A percentile compares a stretch with the other conserved stretches of the same genome.
These are phyloP conservation scores for Labeo catla DNA, from an alignment of 2,113 vertebrate species.

Conservation along the genomic window DNA sequence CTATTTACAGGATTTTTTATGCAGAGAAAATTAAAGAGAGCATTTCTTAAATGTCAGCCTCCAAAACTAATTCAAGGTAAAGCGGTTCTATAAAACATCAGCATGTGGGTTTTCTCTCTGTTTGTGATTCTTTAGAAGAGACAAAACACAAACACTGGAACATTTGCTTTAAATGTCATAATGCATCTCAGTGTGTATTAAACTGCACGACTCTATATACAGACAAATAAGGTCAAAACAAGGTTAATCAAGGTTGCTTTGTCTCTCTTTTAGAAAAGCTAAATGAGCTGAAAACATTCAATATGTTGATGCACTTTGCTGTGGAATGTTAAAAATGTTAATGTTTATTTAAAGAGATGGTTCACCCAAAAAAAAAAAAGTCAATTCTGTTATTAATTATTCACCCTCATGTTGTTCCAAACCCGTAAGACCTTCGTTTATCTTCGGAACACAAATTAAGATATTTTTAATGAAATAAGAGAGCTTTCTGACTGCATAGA, in stretches of 20 bases:
- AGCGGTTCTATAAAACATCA: slow-evolving; percentile 3
- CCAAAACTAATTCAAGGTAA: not conserved
- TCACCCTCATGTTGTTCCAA: too few species aligned
- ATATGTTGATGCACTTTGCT: not conserved
- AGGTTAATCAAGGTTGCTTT: not conserved
- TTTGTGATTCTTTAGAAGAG: not conserved
- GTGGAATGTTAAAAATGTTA: not conserved
- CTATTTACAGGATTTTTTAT: not conserved
- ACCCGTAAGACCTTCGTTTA: too few species aligned
- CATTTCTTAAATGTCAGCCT: slow-evolving; percentile 2
- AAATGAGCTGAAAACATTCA: not conserved
- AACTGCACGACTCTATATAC: not conserved
- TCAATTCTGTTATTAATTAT: too few species aligned
- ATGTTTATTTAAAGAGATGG: too few species aligned
- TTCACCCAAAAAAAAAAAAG: too few species aligned
- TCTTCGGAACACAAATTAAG: too few species aligned
- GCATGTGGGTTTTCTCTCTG: not conserved
- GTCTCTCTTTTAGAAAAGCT: not conserved
- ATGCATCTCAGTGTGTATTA: not conserved
- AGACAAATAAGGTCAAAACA: not conserved
- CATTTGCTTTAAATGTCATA: not conserved
- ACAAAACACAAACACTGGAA: too few species aligned
- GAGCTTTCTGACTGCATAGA: too few species aligned
- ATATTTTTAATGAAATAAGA: too few species aligned
- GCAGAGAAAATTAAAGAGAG: not conserved